Evolutionary conservation across 2,797 vertebrate species (phyloP).

Genomic region (Poliocrania exsul): DNA sequence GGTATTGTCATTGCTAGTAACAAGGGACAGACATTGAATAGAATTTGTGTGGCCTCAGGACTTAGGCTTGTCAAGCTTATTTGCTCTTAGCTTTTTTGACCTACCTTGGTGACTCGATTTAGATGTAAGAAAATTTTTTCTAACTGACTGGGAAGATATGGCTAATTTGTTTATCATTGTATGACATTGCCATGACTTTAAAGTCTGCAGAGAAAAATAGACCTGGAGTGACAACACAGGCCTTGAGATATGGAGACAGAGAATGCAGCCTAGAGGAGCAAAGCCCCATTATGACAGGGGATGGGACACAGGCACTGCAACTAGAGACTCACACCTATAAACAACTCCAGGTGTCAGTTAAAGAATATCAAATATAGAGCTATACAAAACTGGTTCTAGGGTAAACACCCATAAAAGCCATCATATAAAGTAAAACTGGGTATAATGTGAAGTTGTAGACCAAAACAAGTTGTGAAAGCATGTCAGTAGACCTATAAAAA

Average conservation of each 20-base stretch:
- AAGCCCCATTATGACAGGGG: fast-evolving
- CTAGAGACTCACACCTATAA: fast-evolving
- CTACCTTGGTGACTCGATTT: neutral
- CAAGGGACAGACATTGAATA: neutral
- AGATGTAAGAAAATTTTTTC: neutral
- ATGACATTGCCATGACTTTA: neutral
- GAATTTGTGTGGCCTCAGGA: neutral
- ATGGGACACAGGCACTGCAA: neutral
- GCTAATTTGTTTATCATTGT: neutral
- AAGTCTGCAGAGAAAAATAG: neutral
- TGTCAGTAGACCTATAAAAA: neutral
- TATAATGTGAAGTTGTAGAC: neutral
- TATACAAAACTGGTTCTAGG: neutral
- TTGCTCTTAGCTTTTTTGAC: neutral
- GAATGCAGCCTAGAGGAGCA: fast-evolving
- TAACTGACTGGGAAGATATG: neutral
- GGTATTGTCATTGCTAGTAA: neutral
- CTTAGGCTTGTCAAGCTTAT: neutral
- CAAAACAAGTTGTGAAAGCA: neutral
- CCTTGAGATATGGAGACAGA: neutral
- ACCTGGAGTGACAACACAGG: neutral
- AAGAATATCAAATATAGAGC: neutral
- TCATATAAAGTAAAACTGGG: neutral
- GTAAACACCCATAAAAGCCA: neutral
- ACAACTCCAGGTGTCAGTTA: neutral